Percentiles rank a stretch among this genome's conserved stretches.
Conservation (phyloP, 2,113 vertebrate species). For the Oenanthe melanoleuca region DNA sequence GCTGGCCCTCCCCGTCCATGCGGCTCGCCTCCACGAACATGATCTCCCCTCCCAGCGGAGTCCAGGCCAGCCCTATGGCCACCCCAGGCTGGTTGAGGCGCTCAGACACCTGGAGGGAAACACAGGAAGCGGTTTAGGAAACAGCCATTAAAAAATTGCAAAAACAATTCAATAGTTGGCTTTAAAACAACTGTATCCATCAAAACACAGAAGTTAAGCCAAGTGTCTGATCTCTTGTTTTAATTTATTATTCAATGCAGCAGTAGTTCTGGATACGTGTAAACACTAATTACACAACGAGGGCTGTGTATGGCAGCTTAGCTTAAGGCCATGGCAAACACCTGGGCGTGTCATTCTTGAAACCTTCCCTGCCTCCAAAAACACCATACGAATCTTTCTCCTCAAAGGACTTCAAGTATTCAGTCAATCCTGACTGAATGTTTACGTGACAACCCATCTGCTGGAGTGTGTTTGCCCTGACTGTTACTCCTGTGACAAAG, state of each 20-base stretch:
- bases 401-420: background rate
- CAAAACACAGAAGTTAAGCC: background rate
- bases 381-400: background rate
- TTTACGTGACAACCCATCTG: background rate
- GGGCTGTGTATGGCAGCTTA: background rate
- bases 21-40: conserved; percentile 98
- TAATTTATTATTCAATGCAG: background rate
- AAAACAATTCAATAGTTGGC: background rate
- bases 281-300: background rate
- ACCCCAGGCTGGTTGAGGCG: conserved; percentile 92
- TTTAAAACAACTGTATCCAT: background rate
- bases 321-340: background rate
- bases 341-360: background rate
- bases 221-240: background rate
- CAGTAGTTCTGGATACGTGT: background rate
- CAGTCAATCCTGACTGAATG: background rate
- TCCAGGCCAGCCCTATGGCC: conserved; percentile 94
- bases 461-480: background rate
- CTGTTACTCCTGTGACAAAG: background rate
- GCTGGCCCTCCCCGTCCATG: conserved; percentile 94
- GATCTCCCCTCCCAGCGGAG: conserved; percentile 92
- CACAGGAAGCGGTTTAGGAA: background rate
- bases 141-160: rapidly evolving
- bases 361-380: background rate
- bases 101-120: conserved; percentile 84